These are phyloP conservation scores for Myotis findleyi DNA, from an alignment of 2,797 vertebrate species.

Conservation along the genomic window DNA sequence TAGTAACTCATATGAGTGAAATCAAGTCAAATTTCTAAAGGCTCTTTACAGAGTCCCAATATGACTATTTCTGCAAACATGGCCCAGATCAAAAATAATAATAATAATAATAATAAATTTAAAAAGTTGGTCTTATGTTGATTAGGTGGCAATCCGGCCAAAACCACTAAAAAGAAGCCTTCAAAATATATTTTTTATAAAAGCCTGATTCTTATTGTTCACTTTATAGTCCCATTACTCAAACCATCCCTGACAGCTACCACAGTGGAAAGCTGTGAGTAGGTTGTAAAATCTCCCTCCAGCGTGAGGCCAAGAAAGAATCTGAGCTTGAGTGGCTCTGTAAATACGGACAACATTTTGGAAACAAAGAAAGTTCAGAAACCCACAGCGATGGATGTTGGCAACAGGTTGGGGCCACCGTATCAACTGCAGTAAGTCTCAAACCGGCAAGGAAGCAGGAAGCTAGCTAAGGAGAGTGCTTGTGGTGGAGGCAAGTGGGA, in stretches of 20 bases:
- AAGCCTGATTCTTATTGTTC: background rate
- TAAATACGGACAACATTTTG: background rate
- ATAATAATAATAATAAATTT: background rate
- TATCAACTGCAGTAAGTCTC: background rate
- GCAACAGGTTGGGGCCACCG: fast-evolving
- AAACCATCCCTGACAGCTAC: background rate
- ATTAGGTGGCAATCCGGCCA: background rate
- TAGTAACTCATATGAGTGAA: background rate
- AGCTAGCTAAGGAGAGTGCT: background rate
- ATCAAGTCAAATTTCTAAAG: background rate
- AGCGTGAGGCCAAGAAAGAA: background rate
- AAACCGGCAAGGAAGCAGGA: background rate
- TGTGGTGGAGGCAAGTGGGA: background rate
- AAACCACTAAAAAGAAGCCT: background rate
- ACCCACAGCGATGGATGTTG: too few species aligned
- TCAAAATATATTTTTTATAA: background rate
- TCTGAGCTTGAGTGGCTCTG: fast-evolving
- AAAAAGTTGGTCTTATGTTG: background rate
- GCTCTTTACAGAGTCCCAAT: background rate
- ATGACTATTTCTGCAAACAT: background rate
- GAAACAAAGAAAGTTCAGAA: background rate
- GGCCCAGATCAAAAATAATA: background rate
- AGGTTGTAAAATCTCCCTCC: background rate
- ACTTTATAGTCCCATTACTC: background rate
- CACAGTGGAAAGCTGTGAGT: background rate